Percentiles rank a stretch among this genome's conserved stretches.
These are phyloP conservation scores for Didymodactylos carnosus DNA, from an alignment of 2,888 invertebrate species.

Conservation along the genomic window DNA sequence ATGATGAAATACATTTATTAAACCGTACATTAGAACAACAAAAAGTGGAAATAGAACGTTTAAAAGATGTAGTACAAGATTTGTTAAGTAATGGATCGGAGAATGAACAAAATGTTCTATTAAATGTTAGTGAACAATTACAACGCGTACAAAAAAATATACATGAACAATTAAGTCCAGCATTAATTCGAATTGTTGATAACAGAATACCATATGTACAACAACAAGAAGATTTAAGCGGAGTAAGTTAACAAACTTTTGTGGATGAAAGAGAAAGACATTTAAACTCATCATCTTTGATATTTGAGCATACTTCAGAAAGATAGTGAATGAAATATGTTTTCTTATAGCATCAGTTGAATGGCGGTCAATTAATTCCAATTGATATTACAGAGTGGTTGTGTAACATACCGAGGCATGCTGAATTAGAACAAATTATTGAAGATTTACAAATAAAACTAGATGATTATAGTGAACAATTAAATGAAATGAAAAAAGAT, in stretches of 20 bases:
- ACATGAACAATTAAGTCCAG: not conserved
- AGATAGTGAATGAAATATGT: too few species aligned
- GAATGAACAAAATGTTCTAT: not conserved
- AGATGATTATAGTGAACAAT: not conserved
- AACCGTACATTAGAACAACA: not conserved
- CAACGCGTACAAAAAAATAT: not conserved
- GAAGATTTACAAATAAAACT: not conserved
- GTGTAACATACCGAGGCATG: not conserved
- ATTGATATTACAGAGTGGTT: not conserved
- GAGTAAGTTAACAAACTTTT: too few species aligned
- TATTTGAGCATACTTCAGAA: too few species aligned
- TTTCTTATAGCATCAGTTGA: too few species aligned
- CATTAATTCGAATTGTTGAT: not conserved
- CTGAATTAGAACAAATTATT: not conserved
- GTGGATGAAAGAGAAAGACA: too few species aligned
- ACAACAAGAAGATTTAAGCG: too few species aligned
- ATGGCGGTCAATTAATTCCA: not conserved
- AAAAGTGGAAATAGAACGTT: not conserved
- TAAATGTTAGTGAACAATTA: not conserved
- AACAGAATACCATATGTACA: not conserved
- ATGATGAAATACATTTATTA: not conserved
- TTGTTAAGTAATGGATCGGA: not conserved
- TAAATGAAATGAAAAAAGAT: not conserved
- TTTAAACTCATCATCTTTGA: too few species aligned
- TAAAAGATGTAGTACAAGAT: not conserved